Base-by-base conservation (phyloP, 2,113 vertebrate genomes). In the Oreochromis spilurus region DNA sequence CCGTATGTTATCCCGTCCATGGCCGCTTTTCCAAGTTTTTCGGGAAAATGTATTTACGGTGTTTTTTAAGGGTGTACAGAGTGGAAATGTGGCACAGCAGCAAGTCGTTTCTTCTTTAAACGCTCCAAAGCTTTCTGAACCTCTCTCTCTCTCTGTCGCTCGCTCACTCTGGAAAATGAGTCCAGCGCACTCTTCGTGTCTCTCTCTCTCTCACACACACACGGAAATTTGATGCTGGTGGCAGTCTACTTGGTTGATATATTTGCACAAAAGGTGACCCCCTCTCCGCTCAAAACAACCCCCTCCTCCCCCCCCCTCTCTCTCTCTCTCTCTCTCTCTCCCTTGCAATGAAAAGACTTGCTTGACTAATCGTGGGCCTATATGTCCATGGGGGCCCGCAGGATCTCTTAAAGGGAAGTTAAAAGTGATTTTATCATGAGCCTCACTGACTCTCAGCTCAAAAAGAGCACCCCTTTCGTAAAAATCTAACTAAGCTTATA, bases 181-280 rank as follows among this genome's bases (percentile, higher is more conserved):
- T 85, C 81, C 62, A 84, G 87, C 89, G 62, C 77, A 85, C 88
- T 38, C 70, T 62, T 21, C 45, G 85, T 5, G 67, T 31, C 86
- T 38, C 89, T 16, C 82, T 10, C 81, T 29, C 88, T 38, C 85
- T 0, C 81, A 7, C 87, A 1, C 84, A 19, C 88, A 38, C 84
- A 38, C 84, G 92, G 96, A 96, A 96, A 97, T 96, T 93, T 96
- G 96, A 96, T 93, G 95, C 96, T 93, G 92, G 83, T 95, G 92
- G 94, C 94, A 94, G 94, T 91, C 93, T 90, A 92, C 93, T 92
- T 94, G 95, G 93, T 94, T 96, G 96, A 96, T 97, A 95, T 97
- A 96, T 96, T 95, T 95, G 93, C 95, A 97, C 96, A 96, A 97
- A 97, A 96, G 96, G 96, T 97, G 92, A 95, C 95, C 84, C 78